Percentiles rank a stretch among this genome's conserved stretches.
Conservation (phyloP, 2,113 vertebrate genomes). For the Prinia subflava region DNA sequence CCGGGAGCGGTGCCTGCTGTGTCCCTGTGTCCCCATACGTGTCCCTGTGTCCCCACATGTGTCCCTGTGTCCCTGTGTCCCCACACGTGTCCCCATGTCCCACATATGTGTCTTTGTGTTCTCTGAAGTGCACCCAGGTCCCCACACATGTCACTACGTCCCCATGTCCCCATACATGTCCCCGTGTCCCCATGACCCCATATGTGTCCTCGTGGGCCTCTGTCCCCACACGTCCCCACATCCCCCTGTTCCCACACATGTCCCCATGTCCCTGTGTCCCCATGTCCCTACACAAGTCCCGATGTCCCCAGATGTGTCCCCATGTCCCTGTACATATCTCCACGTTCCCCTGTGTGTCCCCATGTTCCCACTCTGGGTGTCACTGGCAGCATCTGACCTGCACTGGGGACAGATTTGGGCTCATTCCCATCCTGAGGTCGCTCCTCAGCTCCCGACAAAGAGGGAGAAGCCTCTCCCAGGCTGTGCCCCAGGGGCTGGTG, state of each 20-base stretch:
- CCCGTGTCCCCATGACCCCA: too few species aligned
- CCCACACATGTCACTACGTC: not conserved
- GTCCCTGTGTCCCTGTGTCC: not conserved
- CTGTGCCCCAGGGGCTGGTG: not conserved
- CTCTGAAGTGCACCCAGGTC: not conserved
- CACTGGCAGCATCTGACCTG: not conserved
- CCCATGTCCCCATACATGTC: not conserved
- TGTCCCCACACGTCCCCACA: not conserved
- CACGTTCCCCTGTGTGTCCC: not conserved
- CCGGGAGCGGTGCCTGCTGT: fast-evolving
- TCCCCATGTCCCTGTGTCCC: not conserved
- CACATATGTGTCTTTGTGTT: not conserved
- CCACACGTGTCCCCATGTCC: too few species aligned
- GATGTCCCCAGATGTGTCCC: not conserved
- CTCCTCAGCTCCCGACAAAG: not conserved
- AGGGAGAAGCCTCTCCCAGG: not conserved
- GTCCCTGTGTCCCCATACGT: not conserved
- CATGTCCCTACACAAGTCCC: not conserved
- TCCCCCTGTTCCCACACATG: not conserved
- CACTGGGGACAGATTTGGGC: not conserved
- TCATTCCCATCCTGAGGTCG: not conserved
- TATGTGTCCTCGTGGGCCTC: not conserved
- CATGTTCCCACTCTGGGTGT: not conserved
- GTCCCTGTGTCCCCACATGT: not conserved
- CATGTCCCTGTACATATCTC: fast-evolving